These are phyloP conservation scores for Tapirus terrestris DNA, from an alignment of 2,113 vertebrate genomes.

Conservation along the genomic window DNA sequence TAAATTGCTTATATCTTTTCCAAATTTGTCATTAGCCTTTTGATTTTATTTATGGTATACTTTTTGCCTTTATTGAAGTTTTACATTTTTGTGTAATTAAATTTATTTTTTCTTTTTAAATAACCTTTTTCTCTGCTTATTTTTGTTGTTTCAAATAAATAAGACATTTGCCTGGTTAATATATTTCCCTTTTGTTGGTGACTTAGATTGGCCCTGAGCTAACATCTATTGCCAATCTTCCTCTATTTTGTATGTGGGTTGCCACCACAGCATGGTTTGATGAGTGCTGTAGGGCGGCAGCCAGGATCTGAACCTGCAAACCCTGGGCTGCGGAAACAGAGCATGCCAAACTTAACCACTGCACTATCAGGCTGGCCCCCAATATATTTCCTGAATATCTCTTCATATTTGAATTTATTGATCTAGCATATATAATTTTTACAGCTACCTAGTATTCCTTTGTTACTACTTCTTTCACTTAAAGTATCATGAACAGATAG, in stretches of 20 bases:
- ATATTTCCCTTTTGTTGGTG: neutral
- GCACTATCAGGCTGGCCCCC: too few species aligned
- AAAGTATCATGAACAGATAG: conserved; percentile 3
- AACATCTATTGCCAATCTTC: too few species aligned
- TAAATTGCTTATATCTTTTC: neutral
- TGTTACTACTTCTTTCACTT: neutral
- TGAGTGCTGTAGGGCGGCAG: too few species aligned
- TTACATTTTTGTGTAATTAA: conserved; percentile 1
- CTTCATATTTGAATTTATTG: neutral
- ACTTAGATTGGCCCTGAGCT: too few species aligned
- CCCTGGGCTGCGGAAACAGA: too few species aligned
- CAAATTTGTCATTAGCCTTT: conserved; percentile 46
- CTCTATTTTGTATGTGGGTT: too few species aligned
- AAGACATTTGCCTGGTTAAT: neutral
- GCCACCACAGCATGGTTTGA: too few species aligned
- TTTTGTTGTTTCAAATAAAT: conserved; percentile 32
- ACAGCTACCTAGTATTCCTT: neutral
- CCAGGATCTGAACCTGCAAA: too few species aligned
- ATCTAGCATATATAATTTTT: neutral
- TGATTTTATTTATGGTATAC: neutral
- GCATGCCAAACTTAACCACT: too few species aligned
- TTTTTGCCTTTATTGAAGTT: neutral
- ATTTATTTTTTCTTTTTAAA: conserved; percentile 20
- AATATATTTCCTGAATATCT: conserved; percentile 37
- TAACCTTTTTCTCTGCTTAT: neutral